Evolutionary conservation across 2,888 invertebrate genomes (phyloP), one percentile per base, ranked within the genome.

Genomic region (Mythimna impura): DNA sequence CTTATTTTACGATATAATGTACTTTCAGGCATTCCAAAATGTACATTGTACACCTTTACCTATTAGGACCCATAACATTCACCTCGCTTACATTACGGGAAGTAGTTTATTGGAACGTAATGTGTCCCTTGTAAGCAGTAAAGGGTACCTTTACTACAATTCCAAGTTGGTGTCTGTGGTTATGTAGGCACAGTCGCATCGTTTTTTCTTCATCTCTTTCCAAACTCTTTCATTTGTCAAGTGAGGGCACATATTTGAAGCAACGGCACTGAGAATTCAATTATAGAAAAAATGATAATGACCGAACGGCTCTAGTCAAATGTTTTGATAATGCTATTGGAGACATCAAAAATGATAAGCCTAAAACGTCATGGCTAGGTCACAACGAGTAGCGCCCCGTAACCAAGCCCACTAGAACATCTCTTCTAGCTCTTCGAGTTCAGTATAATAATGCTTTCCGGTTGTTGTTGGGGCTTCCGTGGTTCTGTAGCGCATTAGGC

Each of bases 71-170:
- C n/a, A 3, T 75, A 17, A 54, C 50, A 34, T 50, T 43, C 12
- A 4, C 36, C 8, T 30, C 52, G 1, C n/a, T 25, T 22, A 60
- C 64, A 64, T 68, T 65, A 10, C 14, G 20, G 58, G 20, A 10
- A 68, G 64, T 36, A 64, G 30, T 81, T 81, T 65, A 78, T 68
- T 47, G 68, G 57, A 64, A 61, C 61, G 10, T 76, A 52, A 65
- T 55, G 25, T 55, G 60, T 61, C 64, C 50, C 77, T 55, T 40
- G 60, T n/a, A 60, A 9, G n/a, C 12, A 61, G 30, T 78, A 40
- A 66, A 47, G 7, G 22, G 12, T 22, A 43, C 12, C 14, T 40
- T 57, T 34, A 30, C 30, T 36, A 76, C 22, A 10, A 47, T 47
- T 43, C 12, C 3, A 40, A 43, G n/a, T 3, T 9, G 8, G 30